A percentile compares a stretch with the other conserved stretches of the same genome.
These are phyloP conservation scores for Centropus bengalensis DNA, from an alignment of 2,113 vertebrate genomes.

Conservation along the genomic window DNA sequence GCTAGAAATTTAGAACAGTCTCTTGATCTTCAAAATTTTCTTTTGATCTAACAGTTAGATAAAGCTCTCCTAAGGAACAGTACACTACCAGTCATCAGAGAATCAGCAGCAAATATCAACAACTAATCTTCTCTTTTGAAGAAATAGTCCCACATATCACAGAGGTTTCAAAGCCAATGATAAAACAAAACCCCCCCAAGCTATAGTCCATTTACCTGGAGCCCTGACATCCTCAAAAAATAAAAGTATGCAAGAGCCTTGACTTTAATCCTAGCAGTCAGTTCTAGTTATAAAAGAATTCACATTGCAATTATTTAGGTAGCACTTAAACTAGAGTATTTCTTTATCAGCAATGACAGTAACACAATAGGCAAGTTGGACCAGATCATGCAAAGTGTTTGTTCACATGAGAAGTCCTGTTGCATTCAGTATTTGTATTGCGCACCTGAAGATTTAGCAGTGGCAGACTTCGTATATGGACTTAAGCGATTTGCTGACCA, in stretches of 20 bases:
- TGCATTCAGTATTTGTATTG: background rate
- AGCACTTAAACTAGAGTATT: background rate
- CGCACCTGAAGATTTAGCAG: background rate
- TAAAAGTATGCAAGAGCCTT: slow-evolving; percentile 17
- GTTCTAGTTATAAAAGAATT: slow-evolving; percentile 5
- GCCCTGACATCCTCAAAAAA: slow-evolving; percentile 41
- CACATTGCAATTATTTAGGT: slow-evolving; percentile 8
- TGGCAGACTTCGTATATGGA: background rate
- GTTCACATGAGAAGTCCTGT: rapidly evolving
- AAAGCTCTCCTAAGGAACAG: slow-evolving; percentile 45
- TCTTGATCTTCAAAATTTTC: slow-evolving; percentile 61
- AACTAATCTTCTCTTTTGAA: slow-evolving; percentile 72
- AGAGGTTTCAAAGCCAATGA: slow-evolving; percentile 57
- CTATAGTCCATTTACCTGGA: slow-evolving; percentile 50
- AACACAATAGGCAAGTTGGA: background rate
- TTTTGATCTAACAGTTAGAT: slow-evolving; percentile 66
- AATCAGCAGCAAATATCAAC: slow-evolving; percentile 66
- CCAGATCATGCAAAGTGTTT: background rate
- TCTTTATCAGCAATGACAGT: background rate
- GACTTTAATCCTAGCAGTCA: slow-evolving; percentile 33
- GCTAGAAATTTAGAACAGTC: slow-evolving; percentile 55
- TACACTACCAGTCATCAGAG: slow-evolving; percentile 34
- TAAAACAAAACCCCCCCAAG: slow-evolving; percentile 62
- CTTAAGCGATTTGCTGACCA: background rate
- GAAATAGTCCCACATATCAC: slow-evolving; percentile 59